Evolutionary conservation across 2,888 invertebrate genomes (phyloP), one percentile per base, ranked within the genome.

Genomic region (Notocelia uddmanniana): DNA sequence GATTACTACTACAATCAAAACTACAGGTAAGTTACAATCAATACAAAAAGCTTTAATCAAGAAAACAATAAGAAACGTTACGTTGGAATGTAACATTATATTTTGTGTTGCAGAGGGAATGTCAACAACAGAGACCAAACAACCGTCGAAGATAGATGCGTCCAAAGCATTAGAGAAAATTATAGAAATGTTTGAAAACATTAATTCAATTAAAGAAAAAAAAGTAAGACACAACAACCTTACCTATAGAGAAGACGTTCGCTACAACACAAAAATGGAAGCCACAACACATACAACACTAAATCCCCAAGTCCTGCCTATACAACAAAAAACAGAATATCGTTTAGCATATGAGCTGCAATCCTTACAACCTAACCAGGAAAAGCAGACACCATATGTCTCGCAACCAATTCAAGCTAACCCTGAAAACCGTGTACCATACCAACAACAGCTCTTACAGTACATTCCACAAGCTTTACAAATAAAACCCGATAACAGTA

Each of bases 131-230:
- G 68, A 73, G 21, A 26, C n/a, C 1, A 73, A 48, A 54, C 19
- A 60, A 26, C 45, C 63, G 52, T 74, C 70, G 59, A 79, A 78
- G 21, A 68, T 76, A 57, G 76, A 80, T 69, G 68, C 74, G 37
- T 78, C 74, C 23, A 72, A 80, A 57, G 77, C 84, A 0, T 76
- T 89, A n/a, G 79, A 83, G 54, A 85, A 85, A 74, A 77, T 90
- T 23, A 81, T 87, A 74, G 80, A 85, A 69, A 75, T 90, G 60
- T 83, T 88, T 37, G 81, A 86, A 75, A 82, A 85, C 75, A 79
- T 86, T 10, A 85, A 86, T 79, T 71, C 74, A 8, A 73, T 81
- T 13, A 83, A 82, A 67, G 78, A 81, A 37, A 80, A 73, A 10
- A 66, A 59, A 0, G 69, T 73, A 54, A 55, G 73, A 19, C 73